These are phyloP conservation scores for Lagenorhynchus albirostris DNA, from an alignment of 2,113 vertebrate species.

Conservation along the genomic window DNA sequence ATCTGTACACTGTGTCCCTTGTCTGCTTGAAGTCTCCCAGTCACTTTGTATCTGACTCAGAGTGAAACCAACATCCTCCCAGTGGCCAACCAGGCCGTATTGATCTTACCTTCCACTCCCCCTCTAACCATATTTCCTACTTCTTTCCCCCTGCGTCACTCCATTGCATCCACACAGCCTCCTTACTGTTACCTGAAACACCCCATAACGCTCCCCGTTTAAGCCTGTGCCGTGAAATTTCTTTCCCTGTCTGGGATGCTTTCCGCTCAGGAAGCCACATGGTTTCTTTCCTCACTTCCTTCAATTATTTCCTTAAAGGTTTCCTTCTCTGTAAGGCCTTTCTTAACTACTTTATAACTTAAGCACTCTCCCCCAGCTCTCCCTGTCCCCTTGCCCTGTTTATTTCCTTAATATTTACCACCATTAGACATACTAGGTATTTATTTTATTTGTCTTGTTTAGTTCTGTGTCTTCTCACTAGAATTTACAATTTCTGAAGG, in stretches of 20 bases:
- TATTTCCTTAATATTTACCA: not conserved
- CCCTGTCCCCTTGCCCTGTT: not conserved
- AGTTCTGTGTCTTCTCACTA: not conserved
- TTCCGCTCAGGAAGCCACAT: not conserved
- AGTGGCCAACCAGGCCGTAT: not conserved
- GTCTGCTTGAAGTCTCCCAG: not conserved
- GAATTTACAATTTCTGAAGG: not conserved
- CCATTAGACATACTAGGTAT: not conserved
- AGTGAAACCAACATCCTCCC: not conserved
- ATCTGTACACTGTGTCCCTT: not conserved
- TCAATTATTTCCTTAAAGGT: not conserved
- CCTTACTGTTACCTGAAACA: not conserved
- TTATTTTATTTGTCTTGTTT: not conserved
- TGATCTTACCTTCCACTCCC: not conserved
- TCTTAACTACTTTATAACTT: not conserved
- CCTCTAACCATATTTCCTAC: not conserved
- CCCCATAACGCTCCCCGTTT: rapidly evolving
- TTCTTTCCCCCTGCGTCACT: too few relatives aligned
- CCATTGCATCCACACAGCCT: rapidly evolving
- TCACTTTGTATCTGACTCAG: not conserved
- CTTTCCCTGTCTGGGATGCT: not conserved
- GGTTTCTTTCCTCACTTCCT: not conserved
- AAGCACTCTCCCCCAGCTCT: not conserved
- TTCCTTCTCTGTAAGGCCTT: not conserved
- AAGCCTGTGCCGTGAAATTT: rapidly evolving